Evolutionary conservation across 2,888 invertebrate species (phyloP).

Genomic region (Caenorhabditis japonica): DNA sequence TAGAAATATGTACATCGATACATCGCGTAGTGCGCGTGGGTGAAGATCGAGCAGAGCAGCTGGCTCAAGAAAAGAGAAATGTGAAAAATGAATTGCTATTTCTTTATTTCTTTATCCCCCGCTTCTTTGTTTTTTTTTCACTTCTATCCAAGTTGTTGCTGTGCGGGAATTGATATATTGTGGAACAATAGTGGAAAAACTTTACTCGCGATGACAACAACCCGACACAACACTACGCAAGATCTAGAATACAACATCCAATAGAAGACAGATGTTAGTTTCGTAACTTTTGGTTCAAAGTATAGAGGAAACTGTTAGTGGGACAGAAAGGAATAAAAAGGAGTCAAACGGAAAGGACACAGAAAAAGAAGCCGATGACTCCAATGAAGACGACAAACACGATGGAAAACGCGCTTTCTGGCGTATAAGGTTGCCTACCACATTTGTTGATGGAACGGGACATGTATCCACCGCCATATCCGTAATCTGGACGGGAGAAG

Average conservation of each 20-base stretch:
- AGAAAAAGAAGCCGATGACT: constrained; percentile 53
- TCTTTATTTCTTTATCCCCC: constrained; percentile 14
- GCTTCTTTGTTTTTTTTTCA: constrained; percentile 18
- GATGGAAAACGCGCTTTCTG: constrained; percentile 45
- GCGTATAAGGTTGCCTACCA: constrained; percentile 59
- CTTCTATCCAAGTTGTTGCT: not conserved
- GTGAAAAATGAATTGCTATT: constrained; percentile 43
- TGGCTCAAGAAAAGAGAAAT: constrained; percentile 27
- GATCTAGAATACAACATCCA: constrained; percentile 12
- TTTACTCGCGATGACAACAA: constrained; percentile 48
- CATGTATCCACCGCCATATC: constrained; percentile 76
- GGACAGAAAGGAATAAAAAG: constrained; percentile 4
- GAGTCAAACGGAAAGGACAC: constrained; percentile 44
- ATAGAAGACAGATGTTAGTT: too few relatives aligned
- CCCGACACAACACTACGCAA: constrained; percentile 40
- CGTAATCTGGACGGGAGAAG: constrained; percentile 67
- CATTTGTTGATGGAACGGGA: constrained; percentile 72
- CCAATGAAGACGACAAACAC: constrained; percentile 45
- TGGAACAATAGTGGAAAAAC: constrained; percentile 31
- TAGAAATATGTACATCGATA: too few relatives aligned
- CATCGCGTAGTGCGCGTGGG: constrained; percentile 23
- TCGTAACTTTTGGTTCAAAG: too few relatives aligned
- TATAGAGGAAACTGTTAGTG: constrained; percentile 10
- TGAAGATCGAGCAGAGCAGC: constrained; percentile 43
- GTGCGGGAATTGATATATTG: not conserved